Evolutionary conservation across 2,797 vertebrate genomes (phyloP).

Genomic region (Neomorphus geoffroyi): DNA sequence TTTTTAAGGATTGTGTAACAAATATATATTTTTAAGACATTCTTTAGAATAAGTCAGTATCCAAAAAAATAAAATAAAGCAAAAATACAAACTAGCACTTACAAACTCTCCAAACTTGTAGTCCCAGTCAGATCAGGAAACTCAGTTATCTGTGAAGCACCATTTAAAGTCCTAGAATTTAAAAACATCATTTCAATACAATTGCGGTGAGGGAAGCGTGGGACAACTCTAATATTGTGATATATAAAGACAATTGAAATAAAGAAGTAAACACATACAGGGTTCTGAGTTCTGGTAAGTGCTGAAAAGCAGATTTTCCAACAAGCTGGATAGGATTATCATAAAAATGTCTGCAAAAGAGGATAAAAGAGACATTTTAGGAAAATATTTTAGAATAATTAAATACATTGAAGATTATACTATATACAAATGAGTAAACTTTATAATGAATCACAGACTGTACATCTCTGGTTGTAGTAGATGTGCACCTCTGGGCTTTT

Average conservation of each 20-base stretch:
- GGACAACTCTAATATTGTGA: background rate
- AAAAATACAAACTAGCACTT: conserved; percentile 71
- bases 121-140: conserved; percentile 93
- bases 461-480: background rate
- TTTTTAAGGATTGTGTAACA: background rate
- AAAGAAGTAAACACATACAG: conserved; percentile 80
- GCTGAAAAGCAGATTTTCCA: conserved; percentile 91
- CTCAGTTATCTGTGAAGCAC: conserved; percentile 89
- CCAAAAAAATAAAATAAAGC: background rate
- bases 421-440: background rate
- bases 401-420: background rate
- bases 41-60: background rate
- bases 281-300: conserved; percentile 89
- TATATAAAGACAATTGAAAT: conserved; percentile 2
- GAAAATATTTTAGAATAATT: background rate
- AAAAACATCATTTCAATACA: background rate
- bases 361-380: background rate
- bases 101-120: conserved; percentile 89
- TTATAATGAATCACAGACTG: background rate
- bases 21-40: background rate
- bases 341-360: conserved; percentile 83
- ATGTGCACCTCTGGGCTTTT: background rate
- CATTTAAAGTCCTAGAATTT: conserved; percentile 87
- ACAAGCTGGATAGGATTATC: conserved; percentile 94
- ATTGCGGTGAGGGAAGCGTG: background rate